Evolutionary conservation across 2,113 vertebrate species (phyloP).

Genomic region (Panthera uncia): DNA sequence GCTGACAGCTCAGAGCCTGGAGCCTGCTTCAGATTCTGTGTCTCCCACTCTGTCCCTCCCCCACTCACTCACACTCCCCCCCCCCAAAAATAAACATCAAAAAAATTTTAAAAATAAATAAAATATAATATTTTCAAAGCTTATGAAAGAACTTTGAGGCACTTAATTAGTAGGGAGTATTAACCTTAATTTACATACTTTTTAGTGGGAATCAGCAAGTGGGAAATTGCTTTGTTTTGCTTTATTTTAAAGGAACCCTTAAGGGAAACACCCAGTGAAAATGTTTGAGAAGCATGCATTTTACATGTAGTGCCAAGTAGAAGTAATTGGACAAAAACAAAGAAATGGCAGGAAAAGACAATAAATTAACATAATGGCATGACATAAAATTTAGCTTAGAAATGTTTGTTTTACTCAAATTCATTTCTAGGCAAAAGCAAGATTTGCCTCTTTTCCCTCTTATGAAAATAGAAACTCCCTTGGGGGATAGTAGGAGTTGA

Average conservation of each 20-base stretch:
- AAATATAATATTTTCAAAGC: conserved; percentile 10
- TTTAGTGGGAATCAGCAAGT: background rate
- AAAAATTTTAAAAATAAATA: background rate
- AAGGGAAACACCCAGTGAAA: background rate
- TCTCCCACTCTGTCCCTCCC: no score
- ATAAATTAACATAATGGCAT: conserved; percentile 51
- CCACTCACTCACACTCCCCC: no score
- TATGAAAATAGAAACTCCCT: conserved; percentile 55
- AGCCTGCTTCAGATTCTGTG: no score
- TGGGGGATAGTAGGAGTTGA: conserved; percentile 33
- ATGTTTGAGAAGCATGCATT: background rate
- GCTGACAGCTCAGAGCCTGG: no score
- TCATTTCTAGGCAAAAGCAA: conserved; percentile 69
- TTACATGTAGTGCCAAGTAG: background rate
- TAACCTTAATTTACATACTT: background rate
- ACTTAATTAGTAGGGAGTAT: background rate
- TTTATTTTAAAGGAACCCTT: conserved; percentile 3
- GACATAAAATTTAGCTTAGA: conserved; percentile 68
- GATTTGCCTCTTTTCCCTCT: background rate
- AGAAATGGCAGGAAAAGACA: conserved; percentile 66
- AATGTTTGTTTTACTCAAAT: conserved; percentile 71
- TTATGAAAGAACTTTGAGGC: background rate
- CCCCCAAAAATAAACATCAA: no score
- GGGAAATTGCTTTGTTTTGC: background rate
- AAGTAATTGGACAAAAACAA: conserved; percentile 46